Conservation (phyloP, 2,888 invertebrate species). For the Penaeus monodon region DNA sequence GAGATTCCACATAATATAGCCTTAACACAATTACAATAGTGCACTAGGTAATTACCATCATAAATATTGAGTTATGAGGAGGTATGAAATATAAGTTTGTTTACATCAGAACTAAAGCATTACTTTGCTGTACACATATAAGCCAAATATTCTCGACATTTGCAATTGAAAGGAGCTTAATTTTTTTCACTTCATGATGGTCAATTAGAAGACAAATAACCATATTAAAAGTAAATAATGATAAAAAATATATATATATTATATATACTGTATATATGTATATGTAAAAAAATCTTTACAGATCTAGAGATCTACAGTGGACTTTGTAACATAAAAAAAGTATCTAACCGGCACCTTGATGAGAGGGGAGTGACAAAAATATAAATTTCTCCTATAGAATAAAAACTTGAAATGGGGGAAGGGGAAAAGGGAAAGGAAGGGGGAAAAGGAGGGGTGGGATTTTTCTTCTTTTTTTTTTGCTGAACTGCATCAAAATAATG, state of each 20-base stretch:
- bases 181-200: constrained; percentile 24
- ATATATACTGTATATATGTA: constrained; percentile 54
- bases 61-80: constrained; percentile 32
- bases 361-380: constrained; percentile 53
- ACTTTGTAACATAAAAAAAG: constrained; percentile 34
- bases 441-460: no score
- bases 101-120: constrained; percentile 18
- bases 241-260: constrained; percentile 59
- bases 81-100: constrained; percentile 29
- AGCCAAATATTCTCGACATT: constrained; percentile 32
- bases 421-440: no score
- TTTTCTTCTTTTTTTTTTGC: no score
- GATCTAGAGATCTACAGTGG: constrained; percentile 50
- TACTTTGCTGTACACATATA: constrained; percentile 24
- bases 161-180: constrained; percentile 32
- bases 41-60: constrained; percentile 43
- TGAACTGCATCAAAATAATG: constrained; percentile 49
- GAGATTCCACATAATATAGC: constrained; percentile 12
- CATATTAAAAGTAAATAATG: constrained; percentile 50
- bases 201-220: constrained; percentile 48
- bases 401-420: constrained; percentile 16
- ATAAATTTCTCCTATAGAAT: constrained; percentile 49
- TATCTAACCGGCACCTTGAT: constrained; percentile 52
- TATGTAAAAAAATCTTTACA: constrained; percentile 50
- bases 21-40: constrained; percentile 38